These are phyloP conservation scores for Ciconia maguari DNA, from an alignment of 2,113 vertebrate genomes.

Conservation along the genomic window DNA sequence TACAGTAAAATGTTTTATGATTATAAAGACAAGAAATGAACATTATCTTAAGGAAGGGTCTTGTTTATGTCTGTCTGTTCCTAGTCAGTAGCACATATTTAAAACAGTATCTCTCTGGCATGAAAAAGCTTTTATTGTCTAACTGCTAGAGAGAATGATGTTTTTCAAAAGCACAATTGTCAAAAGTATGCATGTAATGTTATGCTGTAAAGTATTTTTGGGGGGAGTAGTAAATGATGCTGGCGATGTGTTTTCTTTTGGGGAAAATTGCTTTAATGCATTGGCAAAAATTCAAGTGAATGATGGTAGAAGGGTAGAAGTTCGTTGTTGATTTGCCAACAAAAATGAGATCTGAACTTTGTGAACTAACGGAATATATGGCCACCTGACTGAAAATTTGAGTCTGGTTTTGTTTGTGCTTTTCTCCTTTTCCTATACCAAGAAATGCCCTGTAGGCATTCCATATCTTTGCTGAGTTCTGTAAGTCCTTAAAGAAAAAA, in stretches of 20 bases:
- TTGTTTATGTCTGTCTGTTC: not conserved
- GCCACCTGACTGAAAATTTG: not conserved
- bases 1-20: not conserved
- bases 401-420: not conserved
- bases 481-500: not conserved
- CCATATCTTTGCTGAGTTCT: not conserved
- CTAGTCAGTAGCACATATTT: not conserved
- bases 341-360: not conserved
- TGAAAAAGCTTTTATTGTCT: constrained; percentile 13
- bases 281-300: not conserved
- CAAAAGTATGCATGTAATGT: not conserved
- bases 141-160: not conserved
- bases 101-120: not conserved
- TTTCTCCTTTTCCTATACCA: not conserved
- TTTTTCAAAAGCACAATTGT: not conserved
- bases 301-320: not conserved
- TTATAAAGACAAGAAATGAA: not conserved
- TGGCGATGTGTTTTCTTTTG: not conserved
- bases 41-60: not conserved
- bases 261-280: not conserved
- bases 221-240: not conserved
- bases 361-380: not conserved
- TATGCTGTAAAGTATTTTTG: constrained; percentile 1
- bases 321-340: not conserved
- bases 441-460: not conserved